Evolutionary conservation across 2,113 vertebrate genomes (phyloP).

Genomic region (Gobius niger): DNA sequence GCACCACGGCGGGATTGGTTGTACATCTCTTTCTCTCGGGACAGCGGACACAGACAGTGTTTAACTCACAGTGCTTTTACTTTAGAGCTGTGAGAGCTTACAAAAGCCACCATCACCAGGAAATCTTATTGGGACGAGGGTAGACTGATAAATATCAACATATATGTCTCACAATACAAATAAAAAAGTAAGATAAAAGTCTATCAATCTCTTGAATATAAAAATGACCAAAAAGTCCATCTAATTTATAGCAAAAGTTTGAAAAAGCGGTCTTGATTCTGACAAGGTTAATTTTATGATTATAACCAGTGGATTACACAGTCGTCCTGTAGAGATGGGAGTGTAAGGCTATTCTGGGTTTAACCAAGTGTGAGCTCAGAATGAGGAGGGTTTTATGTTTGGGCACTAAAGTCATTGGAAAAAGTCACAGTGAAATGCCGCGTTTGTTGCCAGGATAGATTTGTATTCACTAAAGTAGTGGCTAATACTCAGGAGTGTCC

Average conservation of each 20-base stretch:
- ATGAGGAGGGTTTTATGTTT: conserved; percentile 6
- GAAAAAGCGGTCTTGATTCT: neutral
- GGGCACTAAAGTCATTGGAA: conserved; percentile 3
- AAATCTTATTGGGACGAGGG: too few species aligned
- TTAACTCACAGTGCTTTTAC: too few species aligned
- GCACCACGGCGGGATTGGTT: too few species aligned
- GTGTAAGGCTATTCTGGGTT: conserved; percentile 37
- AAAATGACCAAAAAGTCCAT: too few species aligned
- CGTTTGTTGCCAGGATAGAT: conserved; percentile 1
- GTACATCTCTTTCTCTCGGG: too few species aligned
- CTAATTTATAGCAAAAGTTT: neutral
- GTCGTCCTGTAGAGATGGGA: conserved; percentile 45
- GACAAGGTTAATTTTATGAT: conserved; percentile 41
- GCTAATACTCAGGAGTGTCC: neutral
- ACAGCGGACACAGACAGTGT: too few species aligned
- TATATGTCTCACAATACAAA: too few species aligned
- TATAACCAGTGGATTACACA: conserved; percentile 54
- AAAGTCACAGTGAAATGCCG: conserved; percentile 1
- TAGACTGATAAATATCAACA: too few species aligned
- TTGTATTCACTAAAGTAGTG: neutral
- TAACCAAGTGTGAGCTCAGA: conserved; percentile 48
- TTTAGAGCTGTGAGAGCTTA: too few species aligned
- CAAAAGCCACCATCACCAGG: too few species aligned
- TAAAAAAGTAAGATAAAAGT: too few species aligned
- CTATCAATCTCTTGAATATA: too few species aligned